phyloP scores from a whole-genome alignment of 2,113 vertebrate genomes.

The Physeter macrocephalus region DNA sequence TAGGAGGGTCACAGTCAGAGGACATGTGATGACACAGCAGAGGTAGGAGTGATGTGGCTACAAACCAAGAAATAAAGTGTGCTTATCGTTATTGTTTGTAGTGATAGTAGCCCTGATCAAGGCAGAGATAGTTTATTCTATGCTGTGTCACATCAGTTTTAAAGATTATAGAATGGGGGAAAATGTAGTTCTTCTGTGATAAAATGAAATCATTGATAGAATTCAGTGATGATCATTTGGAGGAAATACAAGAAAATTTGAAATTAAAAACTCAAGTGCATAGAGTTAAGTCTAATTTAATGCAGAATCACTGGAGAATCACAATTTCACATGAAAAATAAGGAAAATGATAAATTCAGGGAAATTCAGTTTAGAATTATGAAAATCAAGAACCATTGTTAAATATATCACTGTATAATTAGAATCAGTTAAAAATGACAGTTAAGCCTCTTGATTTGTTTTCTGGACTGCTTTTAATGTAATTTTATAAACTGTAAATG shows the following conservation, averaged over 20 bases:
- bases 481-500: not conserved
- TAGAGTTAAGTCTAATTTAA: not conserved
- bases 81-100: not conserved
- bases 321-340: not conserved
- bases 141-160: not conserved
- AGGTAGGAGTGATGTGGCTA: not conserved
- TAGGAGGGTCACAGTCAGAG: not conserved
- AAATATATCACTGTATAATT: not conserved
- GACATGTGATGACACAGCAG: not conserved
- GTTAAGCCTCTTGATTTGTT: conserved; percentile 14
- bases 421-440: conserved; percentile 45
- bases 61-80: not conserved
- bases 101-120: not conserved
- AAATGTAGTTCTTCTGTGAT: not conserved
- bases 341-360: not conserved
- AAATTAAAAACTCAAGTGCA: not conserved
- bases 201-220: not conserved
- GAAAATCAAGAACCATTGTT: not conserved
- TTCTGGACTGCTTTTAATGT: conserved; percentile 19
- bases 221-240: not conserved
- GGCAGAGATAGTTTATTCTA: not conserved
- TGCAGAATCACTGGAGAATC: not conserved
- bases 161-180: not conserved
- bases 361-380: not conserved
- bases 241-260: not conserved